Percentiles rank a stretch among this genome's conserved stretches.
phyloP scores from a whole-genome alignment of 2,888 invertebrate genomes.

The Malthinus flaveolus region DNA sequence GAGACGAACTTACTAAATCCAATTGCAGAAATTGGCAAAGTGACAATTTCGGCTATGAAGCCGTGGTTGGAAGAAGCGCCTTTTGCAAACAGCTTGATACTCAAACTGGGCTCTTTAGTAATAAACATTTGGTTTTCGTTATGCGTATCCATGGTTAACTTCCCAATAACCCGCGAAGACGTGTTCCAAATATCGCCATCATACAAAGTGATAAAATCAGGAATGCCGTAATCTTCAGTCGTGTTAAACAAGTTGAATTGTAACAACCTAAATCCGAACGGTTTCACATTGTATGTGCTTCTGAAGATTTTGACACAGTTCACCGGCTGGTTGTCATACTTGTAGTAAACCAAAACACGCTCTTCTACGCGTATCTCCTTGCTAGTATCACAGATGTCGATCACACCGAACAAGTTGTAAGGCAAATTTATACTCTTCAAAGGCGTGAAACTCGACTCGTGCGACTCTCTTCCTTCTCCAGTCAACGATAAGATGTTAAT shows the following conservation, averaged over 20 bases:
- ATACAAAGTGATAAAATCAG: slow-evolving; percentile 83
- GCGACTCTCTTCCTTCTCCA: slow-evolving; percentile 88
- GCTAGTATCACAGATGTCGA: slow-evolving; percentile 94
- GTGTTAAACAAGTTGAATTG: slow-evolving; percentile 93
- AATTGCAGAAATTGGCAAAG: slow-evolving; percentile 88
- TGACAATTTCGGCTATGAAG: slow-evolving; percentile 96
- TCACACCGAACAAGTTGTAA: slow-evolving; percentile 88
- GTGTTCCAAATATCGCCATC: slow-evolving; percentile 93
- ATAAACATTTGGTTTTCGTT: slow-evolving; percentile 76
- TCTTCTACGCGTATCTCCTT: slow-evolving; percentile 91
- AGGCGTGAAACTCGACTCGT: slow-evolving; percentile 87
- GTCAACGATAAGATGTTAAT: slow-evolving; percentile 87
- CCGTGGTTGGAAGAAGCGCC: slow-evolving; percentile 94
- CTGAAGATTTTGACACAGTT: slow-evolving; percentile 98
- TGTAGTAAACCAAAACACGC: slow-evolving; percentile 89
- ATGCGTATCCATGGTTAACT: slow-evolving; percentile 70
- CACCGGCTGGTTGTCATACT: slow-evolving; percentile 93
- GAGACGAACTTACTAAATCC: slow-evolving; percentile 86
- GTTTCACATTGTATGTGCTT: slow-evolving; percentile 81
- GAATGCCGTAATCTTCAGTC: slow-evolving; percentile 76
- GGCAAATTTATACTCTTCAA: slow-evolving; percentile 81
- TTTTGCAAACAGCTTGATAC: slow-evolving; percentile 89
- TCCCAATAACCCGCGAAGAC: slow-evolving; percentile 71
- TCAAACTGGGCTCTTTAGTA: slow-evolving; percentile 78
- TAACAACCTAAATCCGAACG: slow-evolving; percentile 85